Conservation (phyloP, 37 sponge, comb jelly and placozoan genomes). For the Crambe crambe region DNA sequence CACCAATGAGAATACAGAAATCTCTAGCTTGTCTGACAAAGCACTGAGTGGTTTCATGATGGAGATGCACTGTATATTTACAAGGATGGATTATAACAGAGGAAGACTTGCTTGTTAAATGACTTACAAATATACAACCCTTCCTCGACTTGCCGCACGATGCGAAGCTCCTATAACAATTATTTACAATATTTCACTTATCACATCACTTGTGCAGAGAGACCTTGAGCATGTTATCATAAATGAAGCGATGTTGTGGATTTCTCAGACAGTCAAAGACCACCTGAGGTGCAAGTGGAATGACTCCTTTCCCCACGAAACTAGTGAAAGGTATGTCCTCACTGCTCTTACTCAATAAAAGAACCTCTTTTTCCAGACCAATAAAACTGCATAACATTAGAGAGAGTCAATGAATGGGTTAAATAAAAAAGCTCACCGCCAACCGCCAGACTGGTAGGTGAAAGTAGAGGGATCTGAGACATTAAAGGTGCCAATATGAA, state of each 20-base stretch:
- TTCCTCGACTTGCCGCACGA: slow-evolving; percentile 60
- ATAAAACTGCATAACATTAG: slow-evolving; percentile 16
- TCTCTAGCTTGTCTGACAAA: slow-evolving; percentile 75
- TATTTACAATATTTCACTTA: neutral
- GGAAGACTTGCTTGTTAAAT: neutral
- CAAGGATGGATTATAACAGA: neutral
- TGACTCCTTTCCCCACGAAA: slow-evolving; percentile 76
- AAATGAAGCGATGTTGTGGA: slow-evolving; percentile 64
- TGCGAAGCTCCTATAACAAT: slow-evolving; percentile 58
- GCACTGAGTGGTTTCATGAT: slow-evolving; percentile 83
- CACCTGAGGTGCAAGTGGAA: slow-evolving; percentile 52
- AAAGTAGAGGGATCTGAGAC: slow-evolving; percentile 45
- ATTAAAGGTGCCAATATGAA: slow-evolving; percentile 49
- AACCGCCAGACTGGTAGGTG: slow-evolving; percentile 42
- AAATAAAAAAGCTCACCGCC: slow-evolving; percentile 53
- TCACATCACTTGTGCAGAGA: slow-evolving; percentile 4
- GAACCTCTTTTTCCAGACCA: slow-evolving; percentile 61
- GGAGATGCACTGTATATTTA: slow-evolving; percentile 59
- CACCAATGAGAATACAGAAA: slow-evolving; percentile 63
- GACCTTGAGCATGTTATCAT: slow-evolving; percentile 89
- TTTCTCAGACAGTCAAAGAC: slow-evolving; percentile 68
- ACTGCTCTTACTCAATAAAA: slow-evolving; percentile 61
- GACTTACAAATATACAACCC: slow-evolving; percentile 78
- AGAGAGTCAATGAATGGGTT: neutral
- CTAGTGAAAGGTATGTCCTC: slow-evolving; percentile 22